These are phyloP conservation scores for Zaprionus gabonicus DNA, from an alignment of 1,140 invertebrate genomes.

Conservation along the genomic window DNA sequence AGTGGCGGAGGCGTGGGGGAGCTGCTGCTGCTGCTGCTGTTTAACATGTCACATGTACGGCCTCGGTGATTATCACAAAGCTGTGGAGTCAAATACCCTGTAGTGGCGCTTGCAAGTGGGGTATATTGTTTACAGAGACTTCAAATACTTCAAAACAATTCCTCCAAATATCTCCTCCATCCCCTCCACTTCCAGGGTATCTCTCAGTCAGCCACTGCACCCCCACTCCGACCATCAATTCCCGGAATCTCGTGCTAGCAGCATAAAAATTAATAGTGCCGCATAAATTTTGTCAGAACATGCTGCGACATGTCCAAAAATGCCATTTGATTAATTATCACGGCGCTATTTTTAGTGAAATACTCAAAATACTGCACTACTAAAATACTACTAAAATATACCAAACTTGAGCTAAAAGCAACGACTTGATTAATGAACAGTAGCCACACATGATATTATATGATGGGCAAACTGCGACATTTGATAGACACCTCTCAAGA, in stretches of 20 bases:
- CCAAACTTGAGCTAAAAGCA: constrained; percentile 11
- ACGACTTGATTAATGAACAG: constrained; percentile 27
- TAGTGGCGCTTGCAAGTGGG: neutral
- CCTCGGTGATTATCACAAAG: constrained; percentile 47
- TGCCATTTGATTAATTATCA: constrained; percentile 35
- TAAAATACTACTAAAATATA: neutral
- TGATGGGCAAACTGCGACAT: neutral
- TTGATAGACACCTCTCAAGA: constrained; percentile 18
- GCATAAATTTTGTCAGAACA: constrained; percentile 56
- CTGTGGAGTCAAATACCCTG: constrained; percentile 33
- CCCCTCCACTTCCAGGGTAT: constrained; percentile 16
- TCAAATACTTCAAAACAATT: too few species aligned
- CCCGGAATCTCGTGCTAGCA: constrained; percentile 43
- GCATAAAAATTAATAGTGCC: constrained; percentile 49
- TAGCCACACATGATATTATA: neutral
- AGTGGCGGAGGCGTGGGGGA: neutral
- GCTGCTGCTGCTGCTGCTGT: constrained; percentile 34
- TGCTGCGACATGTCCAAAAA: constrained; percentile 32
- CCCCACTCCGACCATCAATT: constrained; percentile 29
- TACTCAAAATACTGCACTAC: neutral
- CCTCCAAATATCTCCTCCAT: neutral
- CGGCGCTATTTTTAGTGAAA: constrained; percentile 6
- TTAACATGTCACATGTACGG: constrained; percentile 54
- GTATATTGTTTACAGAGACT: constrained; percentile 1
- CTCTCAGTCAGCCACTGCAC: neutral